phyloP scores from a whole-genome alignment of 1,140 invertebrate genomes.

The Meloidogyne floridensis region DNA sequence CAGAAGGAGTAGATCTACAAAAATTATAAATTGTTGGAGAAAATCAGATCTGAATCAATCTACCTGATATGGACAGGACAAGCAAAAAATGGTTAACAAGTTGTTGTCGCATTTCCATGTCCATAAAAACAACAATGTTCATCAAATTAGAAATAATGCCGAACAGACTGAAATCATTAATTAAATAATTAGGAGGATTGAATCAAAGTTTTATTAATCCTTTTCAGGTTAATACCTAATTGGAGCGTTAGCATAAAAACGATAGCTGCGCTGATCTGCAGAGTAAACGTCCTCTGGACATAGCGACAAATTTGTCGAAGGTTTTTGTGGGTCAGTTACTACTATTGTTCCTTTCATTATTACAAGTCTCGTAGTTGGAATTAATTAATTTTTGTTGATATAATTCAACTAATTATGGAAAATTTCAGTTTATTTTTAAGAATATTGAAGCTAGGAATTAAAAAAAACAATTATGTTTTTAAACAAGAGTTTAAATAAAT shows the following conservation, averaged over 20 bases:
- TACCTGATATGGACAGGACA: constrained; percentile 56
- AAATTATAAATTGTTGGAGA: not conserved
- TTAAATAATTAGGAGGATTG: not conserved
- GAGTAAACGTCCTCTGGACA: constrained; percentile 46
- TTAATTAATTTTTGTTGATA: not conserved
- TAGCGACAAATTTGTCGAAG: constrained; percentile 31
- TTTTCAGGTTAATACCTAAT: constrained; percentile 32
- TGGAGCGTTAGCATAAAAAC: constrained; percentile 58
- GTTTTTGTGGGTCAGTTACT: not conserved
- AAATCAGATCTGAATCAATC: constrained; percentile 10
- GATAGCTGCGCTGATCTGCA: constrained; percentile 43
- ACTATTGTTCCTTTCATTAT: not conserved
- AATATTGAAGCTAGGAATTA: no score
- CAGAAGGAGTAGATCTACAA: constrained; percentile 58
- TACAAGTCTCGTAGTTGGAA: not conserved
- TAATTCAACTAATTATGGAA: no score
- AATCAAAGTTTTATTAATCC: not conserved
- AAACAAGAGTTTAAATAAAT: no score
- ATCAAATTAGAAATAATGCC: constrained; percentile 61
- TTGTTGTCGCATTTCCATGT: constrained; percentile 57
- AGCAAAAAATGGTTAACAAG: constrained; percentile 64
- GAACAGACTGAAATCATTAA: constrained; percentile 39
- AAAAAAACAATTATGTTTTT: no score
- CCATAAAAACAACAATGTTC: constrained; percentile 62
- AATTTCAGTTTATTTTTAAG: no score